Evolutionary conservation across 2,113 vertebrate species (phyloP).

Genomic region (Ceyx melanurus): DNA sequence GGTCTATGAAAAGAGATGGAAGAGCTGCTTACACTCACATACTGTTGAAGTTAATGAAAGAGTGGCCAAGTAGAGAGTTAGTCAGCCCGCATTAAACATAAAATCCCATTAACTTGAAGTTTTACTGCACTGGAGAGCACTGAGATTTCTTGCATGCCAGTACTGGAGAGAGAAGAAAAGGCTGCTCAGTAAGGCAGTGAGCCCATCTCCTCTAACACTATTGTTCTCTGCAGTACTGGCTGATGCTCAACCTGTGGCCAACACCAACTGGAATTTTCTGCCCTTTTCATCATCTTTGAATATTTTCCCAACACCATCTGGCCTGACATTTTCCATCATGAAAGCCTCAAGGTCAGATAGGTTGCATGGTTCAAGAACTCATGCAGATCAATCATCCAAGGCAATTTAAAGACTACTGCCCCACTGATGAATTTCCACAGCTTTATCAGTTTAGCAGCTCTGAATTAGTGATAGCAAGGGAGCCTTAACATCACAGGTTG

Average conservation of each 20-base stretch:
- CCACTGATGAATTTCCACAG: neutral
- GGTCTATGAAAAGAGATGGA: neutral
- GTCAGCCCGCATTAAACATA: neutral
- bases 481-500: neutral
- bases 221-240: neutral
- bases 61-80: fast-evolving
- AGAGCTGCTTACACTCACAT: neutral
- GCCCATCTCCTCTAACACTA: neutral
- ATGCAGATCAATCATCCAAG: neutral
- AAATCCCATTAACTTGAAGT: neutral
- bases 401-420: neutral
- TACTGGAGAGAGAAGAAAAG: neutral
- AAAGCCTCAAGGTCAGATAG: neutral
- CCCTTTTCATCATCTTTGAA: neutral
- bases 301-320: neutral
- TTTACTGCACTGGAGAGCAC: neutral
- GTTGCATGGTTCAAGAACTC: neutral
- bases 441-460: neutral
- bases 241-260: neutral
- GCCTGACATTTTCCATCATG: neutral
- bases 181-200: neutral
- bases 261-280: neutral
- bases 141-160: neutral
- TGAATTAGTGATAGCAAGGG: neutral
- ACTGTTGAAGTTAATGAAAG: neutral